These are phyloP conservation scores for Sepioteuthis lessoniana DNA, from an alignment of 2,888 invertebrate species.

Conservation along the genomic window DNA sequence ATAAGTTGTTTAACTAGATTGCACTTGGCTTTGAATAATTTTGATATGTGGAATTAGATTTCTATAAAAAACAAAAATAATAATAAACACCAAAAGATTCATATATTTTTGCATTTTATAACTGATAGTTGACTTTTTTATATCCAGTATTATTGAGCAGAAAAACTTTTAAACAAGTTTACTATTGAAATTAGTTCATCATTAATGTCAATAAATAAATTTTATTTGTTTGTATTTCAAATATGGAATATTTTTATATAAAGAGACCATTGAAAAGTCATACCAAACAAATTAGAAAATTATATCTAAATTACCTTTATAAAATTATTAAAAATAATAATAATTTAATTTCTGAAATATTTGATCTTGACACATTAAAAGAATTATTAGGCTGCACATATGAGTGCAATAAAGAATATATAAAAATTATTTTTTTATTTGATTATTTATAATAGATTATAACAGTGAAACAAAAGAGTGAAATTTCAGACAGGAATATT, in stretches of 20 bases:
- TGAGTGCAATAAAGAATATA: background rate
- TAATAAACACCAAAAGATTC: too few species aligned
- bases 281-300: background rate
- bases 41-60: background rate
- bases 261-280: background rate
- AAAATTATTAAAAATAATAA: background rate
- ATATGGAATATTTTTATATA: background rate
- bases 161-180: background rate
- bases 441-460: background rate
- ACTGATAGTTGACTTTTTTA: background rate
- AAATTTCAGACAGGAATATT: background rate
- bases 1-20: background rate
- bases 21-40: background rate
- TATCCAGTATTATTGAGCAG: background rate
- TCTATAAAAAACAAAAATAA: background rate
- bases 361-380: background rate
- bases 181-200: background rate
- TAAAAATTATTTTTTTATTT: background rate
- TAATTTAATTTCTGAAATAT: background rate
- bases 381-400: background rate
- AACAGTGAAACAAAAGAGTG: background rate
- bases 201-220: background rate
- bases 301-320: background rate
- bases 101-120: background rate
- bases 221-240: background rate